Base-by-base conservation (phyloP, 2,113 vertebrate species). In the Pipa parva region DNA sequence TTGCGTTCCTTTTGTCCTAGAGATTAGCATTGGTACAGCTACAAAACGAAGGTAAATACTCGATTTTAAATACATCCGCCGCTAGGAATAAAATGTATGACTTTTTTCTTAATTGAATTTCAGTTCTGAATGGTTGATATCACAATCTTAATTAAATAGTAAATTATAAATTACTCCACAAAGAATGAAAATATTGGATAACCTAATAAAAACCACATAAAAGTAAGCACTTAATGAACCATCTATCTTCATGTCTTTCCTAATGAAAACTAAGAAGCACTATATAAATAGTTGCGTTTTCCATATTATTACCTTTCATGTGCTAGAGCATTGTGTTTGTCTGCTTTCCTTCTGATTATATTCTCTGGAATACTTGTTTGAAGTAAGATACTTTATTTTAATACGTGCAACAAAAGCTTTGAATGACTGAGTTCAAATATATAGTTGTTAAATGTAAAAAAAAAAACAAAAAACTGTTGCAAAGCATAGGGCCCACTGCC, bases 381-480 rank as follows among this genome's bases (percentile, higher is more conserved):
- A 81, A 82, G 73, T 73, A 80, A 82, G 80, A 86, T 83, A 80
- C 77, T 85, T 85, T 84, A 85, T 88, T 88, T 83, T 83, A 88
- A 85, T 87, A 83, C 82, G 77, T 75, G 67, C 72, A 82, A 81
- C 77, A 80, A 85, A 81, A 78, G 78, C 82, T 65, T 86, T 84
- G 83, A 85, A 85, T 82, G 76, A 76, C 76, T 79, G 52, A 51
- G 71, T 79, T 81, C 77, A 84, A 76, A 85, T 78, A 77, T 83
- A 77, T 74, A 74, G 77, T 79, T 81, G 85, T 84, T 83, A 85
- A 86, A 6, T 17, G 5, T 49, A 49, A 52, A 56, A 63, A 83
- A 77, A 82, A 77, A 72, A 83, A 77, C 74, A 74, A 87, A 80
- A 78, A 80, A 76, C 75, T 73, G 76, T 78, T 83, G 69, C 73